These are phyloP conservation scores for Tridacna gigas DNA, from an alignment of 2,888 invertebrate species.

Conservation along the genomic window DNA sequence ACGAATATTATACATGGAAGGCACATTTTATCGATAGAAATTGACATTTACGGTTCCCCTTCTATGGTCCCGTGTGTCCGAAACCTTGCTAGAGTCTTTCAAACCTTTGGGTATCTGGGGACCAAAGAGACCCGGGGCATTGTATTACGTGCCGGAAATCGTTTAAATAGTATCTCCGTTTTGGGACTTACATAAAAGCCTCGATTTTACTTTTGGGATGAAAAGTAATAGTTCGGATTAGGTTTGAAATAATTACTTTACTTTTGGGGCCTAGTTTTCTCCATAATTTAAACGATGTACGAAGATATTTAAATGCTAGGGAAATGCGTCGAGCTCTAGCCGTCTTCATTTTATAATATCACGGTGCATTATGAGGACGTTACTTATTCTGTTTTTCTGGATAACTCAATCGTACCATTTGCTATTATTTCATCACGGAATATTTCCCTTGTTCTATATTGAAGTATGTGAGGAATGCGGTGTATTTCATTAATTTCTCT, in stretches of 20 bases:
- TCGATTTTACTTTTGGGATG: constrained; percentile 63
- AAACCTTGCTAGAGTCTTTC: constrained; percentile 7
- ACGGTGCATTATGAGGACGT: constrained; percentile 2
- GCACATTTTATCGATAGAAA: constrained; percentile 17
- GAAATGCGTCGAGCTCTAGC: constrained; percentile 7
- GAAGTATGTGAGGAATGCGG: too few species aligned
- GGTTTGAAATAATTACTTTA: constrained; percentile 61
- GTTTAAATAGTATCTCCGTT: constrained; percentile 39
- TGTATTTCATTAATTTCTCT: too few species aligned
- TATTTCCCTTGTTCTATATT: background rate
- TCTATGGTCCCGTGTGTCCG: constrained; percentile 24
- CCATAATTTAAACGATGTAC: constrained; percentile 52
- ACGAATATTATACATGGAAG: constrained; percentile 5
- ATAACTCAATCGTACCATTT: constrained; percentile 15
- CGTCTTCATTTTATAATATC: constrained; percentile 15
- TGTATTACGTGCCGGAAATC: constrained; percentile 25
- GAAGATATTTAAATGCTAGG: constrained; percentile 29
- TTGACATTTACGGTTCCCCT: constrained; percentile 46
- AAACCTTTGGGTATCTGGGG: constrained; percentile 21
- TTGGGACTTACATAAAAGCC: constrained; percentile 52
- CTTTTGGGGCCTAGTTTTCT: constrained; percentile 50
- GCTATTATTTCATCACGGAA: background rate
- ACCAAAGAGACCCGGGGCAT: constrained; percentile 17
- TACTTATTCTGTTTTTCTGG: constrained; percentile 12
- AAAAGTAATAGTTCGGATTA: constrained; percentile 58